These are phyloP conservation scores for Drosophila affinis DNA, from an alignment of 2,888 invertebrate species.

Conservation along the genomic window DNA sequence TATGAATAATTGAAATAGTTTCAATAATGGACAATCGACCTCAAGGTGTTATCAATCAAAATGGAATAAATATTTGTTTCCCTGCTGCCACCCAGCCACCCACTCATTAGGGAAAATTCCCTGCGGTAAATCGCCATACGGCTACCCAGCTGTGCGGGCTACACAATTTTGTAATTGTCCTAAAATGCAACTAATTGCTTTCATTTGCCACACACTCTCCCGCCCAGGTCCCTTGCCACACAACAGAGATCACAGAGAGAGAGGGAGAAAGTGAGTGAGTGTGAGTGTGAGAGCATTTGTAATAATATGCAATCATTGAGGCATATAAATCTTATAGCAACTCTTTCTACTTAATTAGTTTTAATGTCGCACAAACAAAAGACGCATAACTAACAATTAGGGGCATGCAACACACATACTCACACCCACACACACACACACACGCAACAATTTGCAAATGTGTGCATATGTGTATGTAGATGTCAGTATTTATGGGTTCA, in stretches of 20 bases:
- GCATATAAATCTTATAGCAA: slow-evolving; percentile 67
- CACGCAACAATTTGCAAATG: slow-evolving; percentile 42
- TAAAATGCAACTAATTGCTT: slow-evolving; percentile 76
- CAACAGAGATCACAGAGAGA: not conserved
- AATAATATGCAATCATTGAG: slow-evolving; percentile 49
- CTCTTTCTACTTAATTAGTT: slow-evolving; percentile 78
- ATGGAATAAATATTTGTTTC: slow-evolving; percentile 16
- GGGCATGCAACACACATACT: slow-evolving; percentile 24
- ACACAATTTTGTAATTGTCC: slow-evolving; percentile 47
- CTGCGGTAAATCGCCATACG: not conserved
- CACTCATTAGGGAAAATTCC: slow-evolving; percentile 33
- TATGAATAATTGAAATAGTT: slow-evolving; percentile 33
- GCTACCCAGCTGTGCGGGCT: no score
- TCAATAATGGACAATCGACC: slow-evolving; percentile 22
- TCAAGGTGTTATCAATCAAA: slow-evolving; percentile 34
- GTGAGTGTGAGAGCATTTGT: slow-evolving; percentile 42
- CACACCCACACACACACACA: not conserved
- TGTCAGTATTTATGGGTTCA: slow-evolving; percentile 4
- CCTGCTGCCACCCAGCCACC: not conserved
- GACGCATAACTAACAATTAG: slow-evolving; percentile 76
- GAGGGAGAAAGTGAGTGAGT: not conserved
- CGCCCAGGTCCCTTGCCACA: slow-evolving; percentile 17
- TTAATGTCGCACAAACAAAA: slow-evolving; percentile 62
- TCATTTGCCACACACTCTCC: slow-evolving; percentile 56
- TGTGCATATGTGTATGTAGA: slow-evolving; percentile 7